phyloP scores from a whole-genome alignment of 2,797 vertebrate genomes.

The Pseudochaenichthys georgianus region DNA sequence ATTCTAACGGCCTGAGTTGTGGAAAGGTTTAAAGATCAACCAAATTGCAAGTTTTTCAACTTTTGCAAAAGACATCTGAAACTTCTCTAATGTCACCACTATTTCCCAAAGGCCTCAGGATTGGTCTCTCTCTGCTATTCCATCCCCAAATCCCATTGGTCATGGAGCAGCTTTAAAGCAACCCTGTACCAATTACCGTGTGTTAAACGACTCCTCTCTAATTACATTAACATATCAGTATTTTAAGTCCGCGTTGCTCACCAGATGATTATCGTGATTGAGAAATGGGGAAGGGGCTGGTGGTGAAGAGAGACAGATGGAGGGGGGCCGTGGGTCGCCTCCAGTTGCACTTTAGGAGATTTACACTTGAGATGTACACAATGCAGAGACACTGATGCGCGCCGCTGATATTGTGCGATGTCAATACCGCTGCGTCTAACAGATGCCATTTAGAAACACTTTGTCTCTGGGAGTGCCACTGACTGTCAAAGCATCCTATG shows the following conservation, averaged over 20 bases:
- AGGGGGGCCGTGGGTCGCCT: conserved; percentile 36
- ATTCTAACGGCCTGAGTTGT: conserved; percentile 11
- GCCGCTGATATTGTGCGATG: conserved; percentile 26
- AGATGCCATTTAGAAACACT: conserved; percentile 20
- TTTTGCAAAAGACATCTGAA: conserved; percentile 12
- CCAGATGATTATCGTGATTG: conserved; percentile 65
- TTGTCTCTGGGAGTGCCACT: conserved; percentile 38
- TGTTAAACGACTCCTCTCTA: conserved; percentile 73
- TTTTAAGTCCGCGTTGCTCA: conserved; percentile 66
- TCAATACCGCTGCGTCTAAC: conserved; percentile 18
- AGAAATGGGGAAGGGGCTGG: conserved; percentile 30
- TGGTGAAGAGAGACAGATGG: conserved; percentile 15
- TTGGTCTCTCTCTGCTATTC: conserved; percentile 50
- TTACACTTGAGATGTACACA: conserved; percentile 43
- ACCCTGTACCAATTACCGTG: conserved; percentile 75
- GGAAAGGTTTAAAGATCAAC: conserved; percentile 13
- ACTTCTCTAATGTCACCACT: conserved; percentile 42
- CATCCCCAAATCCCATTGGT: conserved; percentile 80
- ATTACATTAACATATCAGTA: conserved; percentile 81
- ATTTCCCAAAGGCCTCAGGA: conserved; percentile 56
- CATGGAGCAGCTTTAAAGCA: conserved; percentile 78
- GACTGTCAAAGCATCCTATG: conserved; percentile 38
- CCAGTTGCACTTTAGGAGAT: conserved; percentile 41
- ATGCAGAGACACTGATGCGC: conserved; percentile 39
- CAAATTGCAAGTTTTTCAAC: conserved; percentile 19